Conservation (phyloP, 2,888 invertebrate genomes). For the Aphodius granarius region DNA sequence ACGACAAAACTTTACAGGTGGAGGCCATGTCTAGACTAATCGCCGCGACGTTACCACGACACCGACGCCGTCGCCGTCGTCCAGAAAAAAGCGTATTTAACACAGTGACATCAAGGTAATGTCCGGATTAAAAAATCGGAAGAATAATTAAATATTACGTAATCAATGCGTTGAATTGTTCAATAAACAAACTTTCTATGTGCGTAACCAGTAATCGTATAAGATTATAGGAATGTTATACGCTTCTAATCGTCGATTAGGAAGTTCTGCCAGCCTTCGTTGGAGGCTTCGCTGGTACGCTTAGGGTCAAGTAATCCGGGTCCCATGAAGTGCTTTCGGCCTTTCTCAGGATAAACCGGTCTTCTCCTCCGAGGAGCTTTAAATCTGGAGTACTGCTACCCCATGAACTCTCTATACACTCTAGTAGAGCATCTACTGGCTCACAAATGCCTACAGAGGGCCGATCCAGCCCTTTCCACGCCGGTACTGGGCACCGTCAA, state of each 20-base stretch:
- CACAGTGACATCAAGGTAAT: no score
- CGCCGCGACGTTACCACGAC: neutral
- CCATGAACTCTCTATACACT: conserved; percentile 1
- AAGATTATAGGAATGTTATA: neutral
- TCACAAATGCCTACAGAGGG: neutral
- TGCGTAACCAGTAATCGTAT: neutral
- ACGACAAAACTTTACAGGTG: conserved; percentile 52
- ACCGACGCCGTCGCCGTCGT: no score
- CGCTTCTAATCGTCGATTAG: conserved; percentile 9
- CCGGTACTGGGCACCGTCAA: conserved; percentile 13
- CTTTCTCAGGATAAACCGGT: conserved; percentile 13
- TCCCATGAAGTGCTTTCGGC: conserved; percentile 7
- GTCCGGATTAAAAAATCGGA: no score
- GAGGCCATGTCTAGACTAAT: neutral
- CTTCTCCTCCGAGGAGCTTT: conserved; percentile 3
- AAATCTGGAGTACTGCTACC: neutral
- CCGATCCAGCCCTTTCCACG: neutral
- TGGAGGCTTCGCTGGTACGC: neutral
- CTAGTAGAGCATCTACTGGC: neutral
- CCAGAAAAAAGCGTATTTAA: neutral
- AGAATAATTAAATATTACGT: no score
- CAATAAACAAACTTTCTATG: neutral
- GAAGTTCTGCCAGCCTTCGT: conserved; percentile 4
- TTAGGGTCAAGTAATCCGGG: conserved; percentile 12
- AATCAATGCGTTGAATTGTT: no score